Evolutionary conservation across 2,113 vertebrate genomes (phyloP).

Genomic region (Alethe castanea): DNA sequence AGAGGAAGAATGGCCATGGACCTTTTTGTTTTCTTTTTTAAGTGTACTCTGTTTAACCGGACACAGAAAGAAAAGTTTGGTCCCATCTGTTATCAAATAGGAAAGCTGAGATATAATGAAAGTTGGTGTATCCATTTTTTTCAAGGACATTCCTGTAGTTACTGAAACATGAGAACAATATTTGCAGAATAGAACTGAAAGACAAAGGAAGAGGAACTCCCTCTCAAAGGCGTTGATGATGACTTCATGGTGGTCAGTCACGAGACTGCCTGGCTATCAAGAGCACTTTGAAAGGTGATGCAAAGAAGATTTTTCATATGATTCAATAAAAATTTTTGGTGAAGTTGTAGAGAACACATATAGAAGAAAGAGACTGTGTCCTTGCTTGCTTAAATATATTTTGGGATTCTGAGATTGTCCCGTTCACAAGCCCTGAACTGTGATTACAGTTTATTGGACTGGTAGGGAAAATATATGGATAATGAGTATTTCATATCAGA

Average conservation of each 20-base stretch:
- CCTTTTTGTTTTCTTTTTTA: accelerated
- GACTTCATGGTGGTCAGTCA: neutral
- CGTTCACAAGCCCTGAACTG: neutral
- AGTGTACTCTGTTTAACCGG: neutral
- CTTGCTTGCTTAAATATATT: neutral
- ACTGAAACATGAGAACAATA: neutral
- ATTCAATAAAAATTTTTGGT: neutral
- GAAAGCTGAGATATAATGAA: neutral
- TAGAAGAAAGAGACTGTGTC: neutral
- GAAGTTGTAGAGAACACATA: neutral
- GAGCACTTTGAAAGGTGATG: neutral
- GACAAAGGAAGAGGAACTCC: neutral
- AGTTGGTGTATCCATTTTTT: neutral
- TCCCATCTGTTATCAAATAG: neutral
- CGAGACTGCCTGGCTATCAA: neutral
- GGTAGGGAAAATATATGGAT: neutral
- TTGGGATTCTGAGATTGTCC: neutral
- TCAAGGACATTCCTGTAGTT: neutral
- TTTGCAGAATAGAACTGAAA: neutral
- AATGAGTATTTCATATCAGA: neutral
- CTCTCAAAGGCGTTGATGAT: accelerated
- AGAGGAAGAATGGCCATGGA: neutral
- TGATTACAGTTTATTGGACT: neutral
- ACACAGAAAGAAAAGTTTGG: neutral
- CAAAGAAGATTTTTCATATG: neutral